Base-by-base conservation (phyloP, 2,888 invertebrate species). In the Luffia ferchaultella region DNA sequence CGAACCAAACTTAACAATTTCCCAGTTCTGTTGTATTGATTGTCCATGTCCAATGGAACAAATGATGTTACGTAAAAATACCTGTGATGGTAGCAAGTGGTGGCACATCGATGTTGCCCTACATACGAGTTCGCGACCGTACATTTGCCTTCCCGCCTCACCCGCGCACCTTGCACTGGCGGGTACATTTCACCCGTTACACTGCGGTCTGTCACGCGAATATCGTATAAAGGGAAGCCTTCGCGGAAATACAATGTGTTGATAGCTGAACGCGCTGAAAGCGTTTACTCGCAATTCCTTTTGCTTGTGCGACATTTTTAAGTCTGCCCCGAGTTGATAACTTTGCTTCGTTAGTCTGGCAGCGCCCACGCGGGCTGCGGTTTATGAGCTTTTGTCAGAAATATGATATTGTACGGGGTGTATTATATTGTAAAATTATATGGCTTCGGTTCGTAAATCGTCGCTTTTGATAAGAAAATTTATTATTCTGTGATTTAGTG, bases 211-310 rank as follows among this genome's bases (percentile, higher is more conserved):
- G 63, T 64, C 72, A 72, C 71, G 67, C 68, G 63, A 72, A 63
- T 63, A 59, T 58, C 58, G 57, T 63, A 65, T 62, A 65, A 59
- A 62, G 50, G 42, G 47, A 44, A 46, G 62, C 62, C 62, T 70
- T 70, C 63, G 58, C 55, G 67, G 67, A 67, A 73, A 30, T 45
- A 68, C 67, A 68, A 64, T 65, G 63, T 54, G 53, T 54, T 53
- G 53, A 55, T 63, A 65, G 65, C 64, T 64, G 60, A 60, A 58
- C 57, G 61, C 62, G 59, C 64, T 63, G 61, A 62, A 68, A 65
- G 62, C 61, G 60, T 63, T 66, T 60, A 59, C 62, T 63, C 56
- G 55, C 60, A 57, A 60, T 61, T 62, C 65, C 63, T 60, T 47
- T 18, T 16, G 12, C 30, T 3, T 12, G 30, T 12, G 30, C 30